Evolutionary conservation across 2,797 vertebrate species (phyloP).

Genomic region (Jordanella pulchra): DNA sequence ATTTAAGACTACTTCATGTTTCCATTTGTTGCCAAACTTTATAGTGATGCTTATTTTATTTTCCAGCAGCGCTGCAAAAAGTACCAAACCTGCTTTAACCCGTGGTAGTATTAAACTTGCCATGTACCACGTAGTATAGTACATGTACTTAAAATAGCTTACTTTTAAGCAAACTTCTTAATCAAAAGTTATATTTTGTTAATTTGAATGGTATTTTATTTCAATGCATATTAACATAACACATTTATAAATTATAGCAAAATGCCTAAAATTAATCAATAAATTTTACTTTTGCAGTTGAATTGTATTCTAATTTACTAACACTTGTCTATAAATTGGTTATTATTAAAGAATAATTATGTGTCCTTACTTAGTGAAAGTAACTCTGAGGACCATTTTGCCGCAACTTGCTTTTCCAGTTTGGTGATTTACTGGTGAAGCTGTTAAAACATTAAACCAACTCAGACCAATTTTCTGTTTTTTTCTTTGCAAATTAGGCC

Average conservation of each 20-base stretch:
- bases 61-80: too few species aligned
- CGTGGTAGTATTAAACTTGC: too few species aligned
- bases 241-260: neutral
- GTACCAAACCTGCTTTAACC: too few species aligned
- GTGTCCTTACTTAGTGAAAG: neutral
- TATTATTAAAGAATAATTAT: neutral
- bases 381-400: neutral
- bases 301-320: neutral
- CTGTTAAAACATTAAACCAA: neutral
- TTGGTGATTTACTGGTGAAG: constrained; percentile 2
- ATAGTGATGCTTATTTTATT: too few species aligned
- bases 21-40: too few species aligned
- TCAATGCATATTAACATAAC: too few species aligned
- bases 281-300: neutral
- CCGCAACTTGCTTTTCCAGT: constrained; percentile 32
- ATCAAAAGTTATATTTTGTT: neutral
- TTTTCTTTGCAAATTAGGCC: neutral
- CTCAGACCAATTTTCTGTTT: too few species aligned
- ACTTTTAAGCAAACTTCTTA: neutral
- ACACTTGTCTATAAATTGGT: neutral
- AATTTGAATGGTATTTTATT: neutral
- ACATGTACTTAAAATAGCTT: neutral
- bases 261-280: neutral
- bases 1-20: too few species aligned
- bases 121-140: neutral